phyloP scores from a whole-genome alignment of 2,113 vertebrate species.

The Notechis scutatus region DNA sequence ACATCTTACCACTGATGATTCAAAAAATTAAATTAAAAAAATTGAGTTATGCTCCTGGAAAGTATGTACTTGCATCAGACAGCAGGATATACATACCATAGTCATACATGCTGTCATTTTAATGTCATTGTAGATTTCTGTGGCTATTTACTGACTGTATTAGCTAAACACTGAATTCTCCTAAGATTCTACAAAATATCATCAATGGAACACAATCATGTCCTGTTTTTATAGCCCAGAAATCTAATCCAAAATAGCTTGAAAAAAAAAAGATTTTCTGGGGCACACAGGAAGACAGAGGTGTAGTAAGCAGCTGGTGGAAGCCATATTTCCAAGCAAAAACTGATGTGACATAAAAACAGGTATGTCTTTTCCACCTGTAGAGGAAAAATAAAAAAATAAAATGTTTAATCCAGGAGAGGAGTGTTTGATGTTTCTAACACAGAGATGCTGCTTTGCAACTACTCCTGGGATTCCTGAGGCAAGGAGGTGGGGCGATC shows the following conservation, averaged over 20 bases:
- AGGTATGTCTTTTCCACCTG: not conserved
- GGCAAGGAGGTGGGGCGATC: not conserved
- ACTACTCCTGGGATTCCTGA: not conserved
- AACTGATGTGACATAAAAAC: not conserved
- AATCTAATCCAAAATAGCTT: not conserved
- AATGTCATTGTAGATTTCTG: not conserved
- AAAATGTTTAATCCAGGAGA: not conserved
- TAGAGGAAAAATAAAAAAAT: not conserved
- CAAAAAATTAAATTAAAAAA: too few species aligned
- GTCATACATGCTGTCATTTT: not conserved
- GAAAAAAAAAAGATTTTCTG: not conserved
- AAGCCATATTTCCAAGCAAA: not conserved
- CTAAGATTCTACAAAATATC: not conserved
- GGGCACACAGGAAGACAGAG: not conserved
- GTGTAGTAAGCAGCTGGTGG: not conserved
- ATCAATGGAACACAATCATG: not conserved
- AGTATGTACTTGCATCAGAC: not conserved
- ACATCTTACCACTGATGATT: not conserved
- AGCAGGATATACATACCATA: not conserved
- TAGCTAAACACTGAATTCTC: not conserved
- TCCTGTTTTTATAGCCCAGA: not conserved
- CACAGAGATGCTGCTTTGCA: not conserved
- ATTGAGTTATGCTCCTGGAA: not conserved
- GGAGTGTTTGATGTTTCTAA: not conserved
- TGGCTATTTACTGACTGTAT: not conserved